Conservation (phyloP, 2,888 invertebrate species). For the Archips xylosteana region DNA sequence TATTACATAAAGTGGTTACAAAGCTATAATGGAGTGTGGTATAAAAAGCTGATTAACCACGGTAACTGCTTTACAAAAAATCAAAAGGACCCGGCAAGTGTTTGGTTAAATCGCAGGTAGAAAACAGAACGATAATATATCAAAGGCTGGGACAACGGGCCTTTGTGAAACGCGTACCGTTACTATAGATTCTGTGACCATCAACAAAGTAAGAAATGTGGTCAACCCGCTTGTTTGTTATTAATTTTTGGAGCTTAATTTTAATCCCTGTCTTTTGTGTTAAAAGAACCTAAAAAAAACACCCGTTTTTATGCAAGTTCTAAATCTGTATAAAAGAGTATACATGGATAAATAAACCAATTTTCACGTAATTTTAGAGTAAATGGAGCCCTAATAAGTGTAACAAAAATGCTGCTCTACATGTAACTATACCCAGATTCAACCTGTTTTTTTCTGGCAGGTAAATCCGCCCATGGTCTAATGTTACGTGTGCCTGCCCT, state of each 20-base stretch:
- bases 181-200: slow-evolving; percentile 62
- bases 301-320: too few species aligned
- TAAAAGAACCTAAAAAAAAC: slow-evolving; percentile 8
- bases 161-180: slow-evolving; percentile 72
- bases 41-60: slow-evolving; percentile 67
- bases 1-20: slow-evolving; percentile 25
- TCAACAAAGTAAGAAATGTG: slow-evolving; percentile 65
- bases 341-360: background rate
- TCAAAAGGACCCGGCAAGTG: slow-evolving; percentile 72
- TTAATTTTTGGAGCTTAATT: slow-evolving; percentile 37
- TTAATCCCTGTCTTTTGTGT: slow-evolving; percentile 36
- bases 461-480: slow-evolving; percentile 50
- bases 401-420: slow-evolving; percentile 12
- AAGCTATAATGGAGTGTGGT: slow-evolving; percentile 48
- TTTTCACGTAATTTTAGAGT: background rate
- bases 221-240: slow-evolving; percentile 51
- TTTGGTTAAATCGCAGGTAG: slow-evolving; percentile 75
- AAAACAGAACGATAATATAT: slow-evolving; percentile 51
- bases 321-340: background rate
- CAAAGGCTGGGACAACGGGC: slow-evolving; percentile 61
- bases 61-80: slow-evolving; percentile 63
- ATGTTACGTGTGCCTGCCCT: slow-evolving; percentile 48
- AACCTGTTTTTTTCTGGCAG: slow-evolving; percentile 49
- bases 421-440: slow-evolving; percentile 11
- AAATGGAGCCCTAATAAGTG: background rate